phyloP scores from a whole-genome alignment of 2,113 vertebrate genomes.

The Nothobranchius kuhntae region DNA sequence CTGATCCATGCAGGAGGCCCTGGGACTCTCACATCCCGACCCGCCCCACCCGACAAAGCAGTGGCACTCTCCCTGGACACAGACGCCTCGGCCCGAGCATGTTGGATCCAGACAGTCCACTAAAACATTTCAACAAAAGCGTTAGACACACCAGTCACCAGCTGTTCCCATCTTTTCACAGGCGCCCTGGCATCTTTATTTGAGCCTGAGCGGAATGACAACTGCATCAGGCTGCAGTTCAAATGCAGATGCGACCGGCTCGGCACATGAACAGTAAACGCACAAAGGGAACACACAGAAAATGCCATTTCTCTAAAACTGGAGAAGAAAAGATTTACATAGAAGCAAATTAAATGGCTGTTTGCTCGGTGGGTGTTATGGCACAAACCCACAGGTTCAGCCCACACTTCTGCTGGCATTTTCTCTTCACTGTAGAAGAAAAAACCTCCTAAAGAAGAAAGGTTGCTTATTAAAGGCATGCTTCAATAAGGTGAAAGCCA shows the following conservation, averaged over 20 bases:
- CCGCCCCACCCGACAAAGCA: constrained; percentile 97
- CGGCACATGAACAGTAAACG: constrained; percentile 5
- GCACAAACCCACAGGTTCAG: constrained; percentile 48
- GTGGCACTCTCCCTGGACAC: constrained; percentile 95
- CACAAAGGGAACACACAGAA: constrained; percentile 16
- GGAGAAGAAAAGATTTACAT: constrained; percentile 44
- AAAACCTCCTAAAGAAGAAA: constrained; percentile 34
- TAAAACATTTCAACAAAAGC: constrained; percentile 59
- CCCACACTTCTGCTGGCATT: constrained; percentile 55
- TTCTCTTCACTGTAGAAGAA: constrained; percentile 36
- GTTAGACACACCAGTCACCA: constrained; percentile 49
- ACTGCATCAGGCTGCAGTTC: constrained; percentile 25
- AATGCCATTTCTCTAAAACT: constrained; percentile 20
- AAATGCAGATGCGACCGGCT: constrained; percentile 22
- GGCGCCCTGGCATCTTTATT: constrained; percentile 35
- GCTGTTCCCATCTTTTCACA: constrained; percentile 39
- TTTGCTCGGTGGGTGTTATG: constrained; percentile 38
- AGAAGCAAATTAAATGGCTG: constrained; percentile 54
- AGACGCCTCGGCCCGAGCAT: constrained; percentile 92
- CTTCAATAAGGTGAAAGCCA: constrained; percentile 54
- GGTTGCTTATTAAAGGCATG: constrained; percentile 22
- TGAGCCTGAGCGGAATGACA: constrained; percentile 32
- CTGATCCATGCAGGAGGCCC: constrained; percentile 95
- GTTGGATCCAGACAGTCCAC: constrained; percentile 98
- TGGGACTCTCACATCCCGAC: constrained; percentile 88